Evolutionary conservation across 2,797 vertebrate species (phyloP).

Genomic region (Chaunax sp.): DNA sequence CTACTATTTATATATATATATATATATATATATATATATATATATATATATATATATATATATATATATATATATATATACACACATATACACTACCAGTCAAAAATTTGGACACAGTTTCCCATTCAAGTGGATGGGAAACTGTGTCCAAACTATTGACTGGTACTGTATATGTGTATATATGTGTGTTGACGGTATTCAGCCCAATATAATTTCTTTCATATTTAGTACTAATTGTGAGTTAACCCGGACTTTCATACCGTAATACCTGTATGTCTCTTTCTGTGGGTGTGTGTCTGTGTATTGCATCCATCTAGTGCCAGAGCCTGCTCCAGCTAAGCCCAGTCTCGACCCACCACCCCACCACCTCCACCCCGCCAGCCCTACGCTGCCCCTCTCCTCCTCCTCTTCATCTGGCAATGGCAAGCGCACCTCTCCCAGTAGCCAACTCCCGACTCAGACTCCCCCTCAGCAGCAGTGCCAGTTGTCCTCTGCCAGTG

Average conservation of each 20-base stretch:
- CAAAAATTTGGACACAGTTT: too few relatives aligned
- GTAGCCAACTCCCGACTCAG: slow-evolving; percentile 81
- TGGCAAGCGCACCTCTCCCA: slow-evolving; percentile 84
- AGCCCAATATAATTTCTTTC: slow-evolving; percentile 29
- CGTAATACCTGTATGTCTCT: slow-evolving; percentile 65
- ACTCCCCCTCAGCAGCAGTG: slow-evolving; percentile 76
- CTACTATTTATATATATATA: too few relatives aligned
- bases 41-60: too few relatives aligned
- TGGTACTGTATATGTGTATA: too few relatives aligned
- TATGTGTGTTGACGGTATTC: not conserved
- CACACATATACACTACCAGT: too few relatives aligned
- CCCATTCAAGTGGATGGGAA: too few relatives aligned
- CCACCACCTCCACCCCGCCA: slow-evolving; percentile 83
- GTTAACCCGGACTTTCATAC: slow-evolving; percentile 57
- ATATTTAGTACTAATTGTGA: slow-evolving; percentile 27
- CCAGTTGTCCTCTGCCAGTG: slow-evolving; percentile 83
- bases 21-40: too few relatives aligned
- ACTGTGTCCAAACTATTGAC: too few relatives aligned
- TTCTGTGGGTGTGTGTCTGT: slow-evolving; percentile 45
- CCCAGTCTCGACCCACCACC: slow-evolving; percentile 92
- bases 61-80: too few relatives aligned
- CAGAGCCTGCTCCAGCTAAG: slow-evolving; percentile 91
- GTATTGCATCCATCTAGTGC: slow-evolving; percentile 85
- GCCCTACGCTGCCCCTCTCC: slow-evolving; percentile 88
- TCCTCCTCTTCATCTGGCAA: slow-evolving; percentile 87